A percentile compares a stretch with the other conserved stretches of the same genome.
phyloP scores from a whole-genome alignment of 2,888 invertebrate genomes.

The Apodemia hepburni region DNA sequence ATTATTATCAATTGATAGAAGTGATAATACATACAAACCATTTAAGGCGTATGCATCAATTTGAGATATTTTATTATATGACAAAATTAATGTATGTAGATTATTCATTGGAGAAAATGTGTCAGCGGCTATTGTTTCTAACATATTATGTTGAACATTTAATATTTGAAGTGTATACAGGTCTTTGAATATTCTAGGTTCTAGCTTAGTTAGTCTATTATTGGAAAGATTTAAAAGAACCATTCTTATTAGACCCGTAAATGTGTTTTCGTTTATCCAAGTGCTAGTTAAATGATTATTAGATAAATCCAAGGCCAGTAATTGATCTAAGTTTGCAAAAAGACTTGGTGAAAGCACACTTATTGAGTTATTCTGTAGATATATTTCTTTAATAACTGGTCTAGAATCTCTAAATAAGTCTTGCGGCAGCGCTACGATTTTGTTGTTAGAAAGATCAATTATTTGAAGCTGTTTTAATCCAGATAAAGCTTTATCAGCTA shows the following conservation, averaged over 20 bases:
- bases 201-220: conserved; percentile 89
- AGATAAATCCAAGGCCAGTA: conserved; percentile 91
- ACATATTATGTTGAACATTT: conserved; percentile 90
- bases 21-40: conserved; percentile 91
- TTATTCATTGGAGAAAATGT: conserved; percentile 96
- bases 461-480: conserved; percentile 91
- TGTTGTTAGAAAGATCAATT: conserved; percentile 94
- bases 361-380: conserved; percentile 95
- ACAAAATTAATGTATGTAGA: conserved; percentile 92
- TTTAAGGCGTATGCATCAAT: conserved; percentile 93
- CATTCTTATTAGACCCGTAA: conserved; percentile 92
- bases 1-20: conserved; percentile 93
- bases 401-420: conserved; percentile 90
- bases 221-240: conserved; percentile 92
- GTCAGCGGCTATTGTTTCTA: conserved; percentile 91
- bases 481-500: conserved; percentile 90
- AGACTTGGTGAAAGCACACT: conserved; percentile 91
- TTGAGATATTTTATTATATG: conserved; percentile 91
- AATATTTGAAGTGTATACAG: conserved; percentile 92
- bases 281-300: conserved; percentile 92
- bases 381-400: conserved; percentile 91
- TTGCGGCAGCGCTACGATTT: conserved; percentile 92
- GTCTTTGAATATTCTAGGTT: conserved; percentile 91
- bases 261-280: conserved; percentile 92
- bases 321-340: conserved; percentile 90